A percentile compares a stretch with the other conserved stretches of the same genome.
These are phyloP conservation scores for Hexactinellida sp. DNA, from an alignment of 37 sponge, comb jelly and placozoan genomes.

Conservation along the genomic window DNA sequence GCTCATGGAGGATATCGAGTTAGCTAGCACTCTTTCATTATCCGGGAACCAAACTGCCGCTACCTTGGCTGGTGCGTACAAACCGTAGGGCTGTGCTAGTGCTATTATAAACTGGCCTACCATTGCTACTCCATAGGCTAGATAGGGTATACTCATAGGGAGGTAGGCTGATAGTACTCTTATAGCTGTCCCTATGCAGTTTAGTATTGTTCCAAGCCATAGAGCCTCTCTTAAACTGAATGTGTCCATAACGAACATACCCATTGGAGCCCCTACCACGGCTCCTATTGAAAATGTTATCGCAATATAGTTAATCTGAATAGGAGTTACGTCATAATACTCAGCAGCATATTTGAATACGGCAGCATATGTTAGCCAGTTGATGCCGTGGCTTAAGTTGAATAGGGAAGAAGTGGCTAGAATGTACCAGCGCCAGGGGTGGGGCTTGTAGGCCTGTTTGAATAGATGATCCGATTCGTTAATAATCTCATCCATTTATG, in stretches of 20 bases:
- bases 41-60: constrained; percentile 69
- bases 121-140: constrained; percentile 39
- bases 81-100: constrained; percentile 58
- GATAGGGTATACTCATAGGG: not conserved
- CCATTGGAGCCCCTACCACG: constrained; percentile 51
- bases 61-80: constrained; percentile 63
- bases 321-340: constrained; percentile 32
- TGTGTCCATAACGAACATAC: constrained; percentile 44
- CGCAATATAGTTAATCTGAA: constrained; percentile 51
- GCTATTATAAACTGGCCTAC: constrained; percentile 53
- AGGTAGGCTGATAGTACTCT: constrained; percentile 34
- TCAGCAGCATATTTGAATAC: constrained; percentile 28
- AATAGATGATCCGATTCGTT: not conserved
- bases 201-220: constrained; percentile 50
- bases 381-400: not conserved
- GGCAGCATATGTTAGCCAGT: constrained; percentile 64
- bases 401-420: not conserved
- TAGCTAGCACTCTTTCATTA: constrained; percentile 49
- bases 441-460: not conserved
- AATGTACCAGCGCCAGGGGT: not conserved
- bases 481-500: not conserved
- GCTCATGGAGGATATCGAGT: not conserved
- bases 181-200: constrained; percentile 37
- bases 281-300: constrained; percentile 43
- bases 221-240: constrained; percentile 49